Base-by-base conservation (phyloP, 2,113 vertebrate species). In the Manacus vitellinus region DNA sequence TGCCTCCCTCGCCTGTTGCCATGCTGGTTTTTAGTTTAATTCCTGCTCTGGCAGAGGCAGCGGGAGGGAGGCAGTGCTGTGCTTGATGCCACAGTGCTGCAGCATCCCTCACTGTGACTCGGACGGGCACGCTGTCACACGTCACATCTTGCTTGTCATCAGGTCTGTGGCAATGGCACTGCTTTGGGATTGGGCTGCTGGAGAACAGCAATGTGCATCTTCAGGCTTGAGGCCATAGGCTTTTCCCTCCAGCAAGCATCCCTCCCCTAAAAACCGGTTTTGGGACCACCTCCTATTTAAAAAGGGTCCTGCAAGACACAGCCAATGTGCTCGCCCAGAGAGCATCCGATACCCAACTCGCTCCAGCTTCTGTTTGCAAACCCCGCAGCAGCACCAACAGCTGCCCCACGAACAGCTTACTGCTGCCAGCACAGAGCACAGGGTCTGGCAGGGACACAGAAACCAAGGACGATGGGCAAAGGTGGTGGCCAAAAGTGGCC, bases 181-280 rank as follows among this genome's bases (percentile, higher is more conserved):
- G 8, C 1, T 21, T 31, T 20, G 62, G 87, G 70, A 79, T 68
- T 4, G 3, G 24, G 72, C 41, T 1, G 0, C 39, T 8, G 8
- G 41, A 19, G 59, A 14, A 1, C 7, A 2, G 3, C 41, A 51
- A 4, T 4, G 6, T 5, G 35, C 2, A 0, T 9, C 30, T 47
- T 47, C 10, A 10, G 15, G 10, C 54, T 54, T 5, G 25, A 33
- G 7, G 47, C 41, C 14, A 0, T 1, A 7, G 37, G 27, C 33
- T 16, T 72, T 51, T 44, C 33, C 39, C 24, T 39, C 33, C 13
- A 28, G 15, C 74, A 3, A 31, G 27, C 44, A 17, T 27, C 68
- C 14, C 0, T 43, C 30, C 68, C 35, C 14, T 10, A 46, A 85
- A 80, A 78, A 23, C 15, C 46, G 7, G 37, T 11, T 79, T 66